Base-by-base conservation (phyloP, 2,113 vertebrate species). In the Xyliphius kryptos region DNA sequence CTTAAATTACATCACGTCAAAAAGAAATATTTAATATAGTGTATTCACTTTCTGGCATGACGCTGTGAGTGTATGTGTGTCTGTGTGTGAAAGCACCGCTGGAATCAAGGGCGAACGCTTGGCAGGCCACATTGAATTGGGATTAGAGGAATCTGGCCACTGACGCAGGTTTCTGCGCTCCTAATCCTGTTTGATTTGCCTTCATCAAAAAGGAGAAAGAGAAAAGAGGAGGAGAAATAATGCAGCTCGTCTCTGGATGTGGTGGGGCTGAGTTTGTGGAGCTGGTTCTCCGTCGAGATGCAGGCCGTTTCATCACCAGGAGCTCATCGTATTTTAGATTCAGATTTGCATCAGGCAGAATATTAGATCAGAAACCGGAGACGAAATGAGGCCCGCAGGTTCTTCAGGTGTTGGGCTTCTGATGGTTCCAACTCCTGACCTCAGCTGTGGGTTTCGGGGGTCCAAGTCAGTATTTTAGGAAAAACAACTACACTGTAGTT, bases 121-220 rank as follows among this genome's bases (percentile, higher is more conserved):
- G 81, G 81, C 80, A 81, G 74, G 73, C 74, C 75, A 72, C 68
- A 44, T 72, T 79, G 73, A 76, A 71, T n/a, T 21, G 44, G 76
- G 76, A 85, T 85, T 85, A 80, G 70, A 75, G 68, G 56, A 71
- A 72, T 36, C 70, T 62, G 64, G 64, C 68, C 50, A 57, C 76
- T 81, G 76, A 85, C 13, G 63, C 77, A 76, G 76, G 74, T 78
- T 70, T 77, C 66, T 48, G 3, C n/a, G n/a, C 67, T 69, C 56
- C 56, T 84, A 82, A 85, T 85, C 81, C 78, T 72, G 74, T 83
- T 81, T 84, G 67, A 76, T 81, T 81, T 81, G 74, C 76, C 44
- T 76, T 67, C 41, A 74, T 46, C 68, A 17, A 55, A 49, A 56
- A 32, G 57, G 43, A n/a, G 43, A 43, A 22, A 14, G 3, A 36